These are phyloP conservation scores for Pantherophis vulpinus DNA, from an alignment of 2,797 vertebrate genomes.

Conservation along the genomic window DNA sequence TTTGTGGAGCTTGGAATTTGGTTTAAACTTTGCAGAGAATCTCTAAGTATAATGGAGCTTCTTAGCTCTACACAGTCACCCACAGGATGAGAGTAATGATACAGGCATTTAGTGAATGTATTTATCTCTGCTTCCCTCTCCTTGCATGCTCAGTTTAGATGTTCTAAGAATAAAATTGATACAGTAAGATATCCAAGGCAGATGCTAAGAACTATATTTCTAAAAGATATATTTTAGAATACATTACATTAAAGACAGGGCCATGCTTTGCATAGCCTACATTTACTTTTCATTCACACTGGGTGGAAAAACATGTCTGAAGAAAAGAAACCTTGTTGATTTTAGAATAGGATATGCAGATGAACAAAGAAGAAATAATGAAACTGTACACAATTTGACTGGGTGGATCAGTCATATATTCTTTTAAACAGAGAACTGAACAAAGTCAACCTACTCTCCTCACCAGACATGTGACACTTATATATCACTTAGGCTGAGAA, in stretches of 20 bases:
- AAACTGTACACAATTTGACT: background rate
- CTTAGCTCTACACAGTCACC: background rate
- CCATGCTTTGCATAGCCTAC: background rate
- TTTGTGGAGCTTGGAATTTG: background rate
- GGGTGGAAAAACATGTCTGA: background rate
- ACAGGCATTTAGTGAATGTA: background rate
- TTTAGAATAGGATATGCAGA: background rate
- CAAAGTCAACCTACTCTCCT: background rate
- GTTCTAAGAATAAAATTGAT: background rate
- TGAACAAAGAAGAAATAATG: background rate
- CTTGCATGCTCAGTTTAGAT: background rate
- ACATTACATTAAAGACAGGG: background rate
- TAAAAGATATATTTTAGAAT: background rate
- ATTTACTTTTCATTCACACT: background rate
- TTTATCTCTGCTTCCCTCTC: background rate
- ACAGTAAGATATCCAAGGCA: background rate
- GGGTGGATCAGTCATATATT: background rate
- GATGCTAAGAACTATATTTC: background rate
- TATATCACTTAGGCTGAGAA: background rate
- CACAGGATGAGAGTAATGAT: background rate
- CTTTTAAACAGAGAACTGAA: background rate
- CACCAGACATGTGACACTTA: background rate
- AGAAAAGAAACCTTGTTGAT: background rate
- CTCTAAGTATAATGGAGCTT: background rate
- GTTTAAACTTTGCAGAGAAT: background rate